These are phyloP conservation scores for Peromyscus melanophrys DNA, from an alignment of 2,797 vertebrate species.

Conservation along the genomic window DNA sequence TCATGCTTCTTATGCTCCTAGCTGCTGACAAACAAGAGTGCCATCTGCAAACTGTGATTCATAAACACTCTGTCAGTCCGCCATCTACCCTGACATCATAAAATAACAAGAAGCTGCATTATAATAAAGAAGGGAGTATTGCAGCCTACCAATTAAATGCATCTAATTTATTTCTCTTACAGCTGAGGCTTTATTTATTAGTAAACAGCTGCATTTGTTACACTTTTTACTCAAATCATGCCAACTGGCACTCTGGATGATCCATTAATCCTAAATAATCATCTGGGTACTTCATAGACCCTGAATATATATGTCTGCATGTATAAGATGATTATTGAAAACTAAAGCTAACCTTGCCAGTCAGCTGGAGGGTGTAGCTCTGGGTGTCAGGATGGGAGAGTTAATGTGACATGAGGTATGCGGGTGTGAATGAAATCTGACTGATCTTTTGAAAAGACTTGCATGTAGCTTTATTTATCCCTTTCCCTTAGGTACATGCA, in stretches of 20 bases:
- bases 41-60: slow-evolving; percentile 95
- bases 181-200: slow-evolving; percentile 95
- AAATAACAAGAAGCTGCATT: slow-evolving; percentile 92
- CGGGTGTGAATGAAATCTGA: slow-evolving; percentile 52
- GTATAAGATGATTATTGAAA: slow-evolving; percentile 85
- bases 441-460: slow-evolving; percentile 75
- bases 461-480: slow-evolving; percentile 78
- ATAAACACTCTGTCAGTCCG: slow-evolving; percentile 93
- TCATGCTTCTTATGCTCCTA: slow-evolving; percentile 91
- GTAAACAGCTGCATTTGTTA: slow-evolving; percentile 93
- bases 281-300: slow-evolving; percentile 87
- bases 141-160: slow-evolving; percentile 92
- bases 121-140: slow-evolving; percentile 92
- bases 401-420: slow-evolving; percentile 72
- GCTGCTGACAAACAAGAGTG: slow-evolving; percentile 91
- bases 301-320: slow-evolving; percentile 69
- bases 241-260: slow-evolving; percentile 91
- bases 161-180: slow-evolving; percentile 94
- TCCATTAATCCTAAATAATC: slow-evolving; percentile 92
- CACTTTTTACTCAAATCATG: slow-evolving; percentile 87
- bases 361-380: slow-evolving; percentile 74
- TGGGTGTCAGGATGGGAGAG: slow-evolving; percentile 8
- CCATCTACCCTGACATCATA: slow-evolving; percentile 93
- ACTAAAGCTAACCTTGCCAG: slow-evolving; percentile 85
- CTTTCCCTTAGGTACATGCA: slow-evolving; percentile 68